Evolutionary conservation across 2,113 vertebrate genomes (phyloP).

Genomic region (Hystrix cristata): DNA sequence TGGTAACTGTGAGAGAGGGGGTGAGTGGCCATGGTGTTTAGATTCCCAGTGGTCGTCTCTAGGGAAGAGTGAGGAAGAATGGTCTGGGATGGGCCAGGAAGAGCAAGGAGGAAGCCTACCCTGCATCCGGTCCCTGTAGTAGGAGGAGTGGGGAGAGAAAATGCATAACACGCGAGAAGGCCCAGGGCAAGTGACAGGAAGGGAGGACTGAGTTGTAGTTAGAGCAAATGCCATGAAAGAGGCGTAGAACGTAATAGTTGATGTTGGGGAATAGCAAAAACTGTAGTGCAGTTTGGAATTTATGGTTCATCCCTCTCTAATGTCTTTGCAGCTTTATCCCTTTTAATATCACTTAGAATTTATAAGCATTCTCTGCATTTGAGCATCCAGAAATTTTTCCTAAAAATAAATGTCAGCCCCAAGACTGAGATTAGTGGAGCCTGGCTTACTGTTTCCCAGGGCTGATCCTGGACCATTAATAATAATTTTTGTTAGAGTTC

Average conservation of each 20-base stretch:
- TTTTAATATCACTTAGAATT: conserved; percentile 46
- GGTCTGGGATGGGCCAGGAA: not conserved
- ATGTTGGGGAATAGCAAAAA: not conserved
- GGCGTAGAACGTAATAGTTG: not conserved
- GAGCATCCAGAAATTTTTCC: conserved; percentile 33
- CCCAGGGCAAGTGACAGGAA: not conserved
- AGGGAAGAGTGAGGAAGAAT: not conserved
- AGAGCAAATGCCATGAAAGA: not conserved
- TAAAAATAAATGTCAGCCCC: not conserved
- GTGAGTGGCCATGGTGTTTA: not conserved
- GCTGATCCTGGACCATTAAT: conserved; percentile 21
- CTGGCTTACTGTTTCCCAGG: conserved; percentile 27
- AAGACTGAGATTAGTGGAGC: conserved; percentile 7
- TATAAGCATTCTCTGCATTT: conserved; percentile 39
- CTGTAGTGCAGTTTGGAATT: not conserved
- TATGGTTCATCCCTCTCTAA: not conserved
- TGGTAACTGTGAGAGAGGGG: not conserved
- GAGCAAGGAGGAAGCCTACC: not conserved
- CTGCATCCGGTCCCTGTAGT: not conserved
- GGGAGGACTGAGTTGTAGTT: not conserved
- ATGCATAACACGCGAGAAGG: not conserved
- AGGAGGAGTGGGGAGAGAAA: not conserved
- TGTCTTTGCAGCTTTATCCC: not conserved
- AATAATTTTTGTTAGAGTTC: conserved; percentile 30
- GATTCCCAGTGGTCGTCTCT: not conserved